Base-by-base conservation (phyloP, 2,888 invertebrate species). In the Limenitis camilla region DNA sequence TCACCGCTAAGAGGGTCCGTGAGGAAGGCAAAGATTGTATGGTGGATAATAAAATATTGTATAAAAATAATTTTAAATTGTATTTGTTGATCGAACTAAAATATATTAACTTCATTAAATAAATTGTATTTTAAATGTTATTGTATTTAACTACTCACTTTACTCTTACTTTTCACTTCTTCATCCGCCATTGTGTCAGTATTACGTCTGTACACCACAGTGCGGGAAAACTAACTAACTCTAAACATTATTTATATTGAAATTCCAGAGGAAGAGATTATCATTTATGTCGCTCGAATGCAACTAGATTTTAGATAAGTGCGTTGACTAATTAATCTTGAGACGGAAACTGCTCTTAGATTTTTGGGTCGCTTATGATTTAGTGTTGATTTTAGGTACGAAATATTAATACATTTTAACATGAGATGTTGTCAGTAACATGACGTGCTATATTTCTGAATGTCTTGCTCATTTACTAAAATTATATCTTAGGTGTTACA, bases 311-410 rank as follows among this genome's bases (percentile, higher is more conserved):
- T 76, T 67, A 64, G 84, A 85, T 85, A 78, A 79, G 73, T 78
- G 71, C 72, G 64, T 61, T 66, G 65, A 76, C 77, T 81, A 83
- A 86, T 84, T 86, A 85, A 86, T 84, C 76, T 79, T 75, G 68
- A 66, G 67, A 62, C 68, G 64, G 66, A 72, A 74, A 74, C 71
- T 65, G 71, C 67, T 69, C 67, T 68, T 66, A 76, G 70, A 71
- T 78, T 81, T 81, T 74, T 75, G 76, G 80, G 78, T 76, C 78
- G 76, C 65, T 43, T 33, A 48, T 46, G 49, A 56, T 52, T 38
- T 56, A 43, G 43, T 36, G 27, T 45, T 19, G 19, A 19, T 19
- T 45, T 44, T 49, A 49, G 45, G 49, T 33, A 41, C 5, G 6
- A 9, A 29, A 10, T 36, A 29, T 29, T 36, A 30, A 6, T 10